These are phyloP conservation scores for Pseudorhombus dupliciocellatus DNA, from an alignment of 2,113 vertebrate species.

Conservation along the genomic window DNA sequence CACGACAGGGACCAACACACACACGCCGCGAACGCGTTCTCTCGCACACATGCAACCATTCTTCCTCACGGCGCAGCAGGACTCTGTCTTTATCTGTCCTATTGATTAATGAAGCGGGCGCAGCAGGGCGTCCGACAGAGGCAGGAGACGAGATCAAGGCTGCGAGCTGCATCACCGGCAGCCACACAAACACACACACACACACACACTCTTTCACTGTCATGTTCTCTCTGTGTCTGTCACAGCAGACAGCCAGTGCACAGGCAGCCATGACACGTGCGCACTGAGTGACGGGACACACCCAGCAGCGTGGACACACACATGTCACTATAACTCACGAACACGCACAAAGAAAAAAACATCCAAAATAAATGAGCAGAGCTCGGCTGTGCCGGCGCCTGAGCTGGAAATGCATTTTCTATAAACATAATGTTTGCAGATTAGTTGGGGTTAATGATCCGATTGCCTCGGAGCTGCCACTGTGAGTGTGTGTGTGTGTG, in stretches of 20 bases:
- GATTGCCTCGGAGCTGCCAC: slow-evolving; percentile 50
- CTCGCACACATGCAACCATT: slow-evolving; percentile 67
- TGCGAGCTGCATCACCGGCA: slow-evolving; percentile 54
- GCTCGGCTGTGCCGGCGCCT: slow-evolving; percentile 30
- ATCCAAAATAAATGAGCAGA: slow-evolving; percentile 51
- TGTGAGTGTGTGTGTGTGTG: slow-evolving; percentile 3
- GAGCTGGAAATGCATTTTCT: slow-evolving; percentile 55
- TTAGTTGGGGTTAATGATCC: slow-evolving; percentile 76
- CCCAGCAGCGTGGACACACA: slow-evolving; percentile 26
- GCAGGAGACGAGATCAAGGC: slow-evolving; percentile 73
- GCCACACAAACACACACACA: slow-evolving; percentile 8
- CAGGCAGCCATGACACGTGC: slow-evolving; percentile 38
- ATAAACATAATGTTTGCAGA: slow-evolving; percentile 74
- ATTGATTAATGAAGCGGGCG: slow-evolving; percentile 83
- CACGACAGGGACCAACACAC: slow-evolving; percentile 30
- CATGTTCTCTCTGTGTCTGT: slow-evolving; percentile 62
- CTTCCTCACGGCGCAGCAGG: slow-evolving; percentile 75
- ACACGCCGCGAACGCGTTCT: slow-evolving; percentile 12
- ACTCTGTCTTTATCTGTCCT: slow-evolving; percentile 82
- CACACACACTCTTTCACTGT: slow-evolving; percentile 22
- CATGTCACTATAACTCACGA: slow-evolving; percentile 24
- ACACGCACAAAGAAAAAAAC: slow-evolving; percentile 21
- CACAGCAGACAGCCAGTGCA: slow-evolving; percentile 51
- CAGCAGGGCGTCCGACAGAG: slow-evolving; percentile 74
- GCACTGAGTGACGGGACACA: slow-evolving; percentile 50